These are phyloP conservation scores for Gnathonemus longibarbis DNA, from an alignment of 2,113 vertebrate genomes.

Conservation along the genomic window DNA sequence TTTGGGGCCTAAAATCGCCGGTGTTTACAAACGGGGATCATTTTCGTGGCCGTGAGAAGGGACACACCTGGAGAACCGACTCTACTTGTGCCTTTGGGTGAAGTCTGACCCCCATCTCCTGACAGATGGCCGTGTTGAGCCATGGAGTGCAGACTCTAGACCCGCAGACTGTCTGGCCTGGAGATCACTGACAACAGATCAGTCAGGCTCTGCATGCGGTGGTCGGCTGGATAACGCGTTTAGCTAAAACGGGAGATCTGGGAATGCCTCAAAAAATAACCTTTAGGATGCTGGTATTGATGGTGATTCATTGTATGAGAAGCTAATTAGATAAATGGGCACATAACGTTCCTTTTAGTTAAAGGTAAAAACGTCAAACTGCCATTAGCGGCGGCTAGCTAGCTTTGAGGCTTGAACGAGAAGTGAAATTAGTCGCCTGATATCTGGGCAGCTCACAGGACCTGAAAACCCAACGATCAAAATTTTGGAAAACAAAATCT, in stretches of 20 bases:
- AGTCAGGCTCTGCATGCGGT: conserved; percentile 58
- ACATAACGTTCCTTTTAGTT: conserved; percentile 51
- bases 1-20: background rate
- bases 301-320: background rate
- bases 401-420: conserved; percentile 54
- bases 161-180: conserved; percentile 48
- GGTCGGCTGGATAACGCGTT: conserved; percentile 24
- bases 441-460: conserved; percentile 55
- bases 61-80: background rate
- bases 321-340: background rate
- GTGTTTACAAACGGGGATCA: background rate
- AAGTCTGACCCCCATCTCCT: conserved; percentile 49
- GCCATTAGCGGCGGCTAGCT: conserved; percentile 55
- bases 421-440: conserved; percentile 66
- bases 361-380: conserved; percentile 54
- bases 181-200: conserved; percentile 62
- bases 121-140: conserved; percentile 63
- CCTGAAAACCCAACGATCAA: conserved; percentile 54
- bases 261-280: background rate
- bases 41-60: background rate
- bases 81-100: background rate
- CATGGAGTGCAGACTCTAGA: conserved; percentile 63
- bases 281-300: background rate
- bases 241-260: background rate
- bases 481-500: conserved; percentile 42